Conservation (phyloP, 2,888 invertebrate species). For the Bursaphelenchus okinawaensis region DNA sequence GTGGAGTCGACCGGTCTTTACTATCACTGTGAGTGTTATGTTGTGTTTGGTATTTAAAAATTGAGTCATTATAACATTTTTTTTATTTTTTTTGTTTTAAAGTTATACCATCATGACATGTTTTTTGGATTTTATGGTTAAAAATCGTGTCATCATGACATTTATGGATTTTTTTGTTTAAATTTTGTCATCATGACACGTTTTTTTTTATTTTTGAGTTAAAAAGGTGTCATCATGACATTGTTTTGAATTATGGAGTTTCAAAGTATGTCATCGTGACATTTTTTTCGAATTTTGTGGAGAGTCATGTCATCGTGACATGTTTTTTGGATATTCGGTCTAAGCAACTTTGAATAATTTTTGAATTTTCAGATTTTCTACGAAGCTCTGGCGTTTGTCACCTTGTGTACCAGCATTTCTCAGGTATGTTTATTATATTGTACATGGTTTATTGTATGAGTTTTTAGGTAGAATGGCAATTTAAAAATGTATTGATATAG, state of each 20-base stretch:
- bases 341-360: neutral
- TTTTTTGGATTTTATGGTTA: no score
- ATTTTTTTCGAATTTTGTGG: no score
- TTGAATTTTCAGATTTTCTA: neutral
- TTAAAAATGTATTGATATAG: no score
- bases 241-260: no score
- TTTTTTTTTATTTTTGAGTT: neutral
- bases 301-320: neutral
- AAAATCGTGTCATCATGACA: no score
- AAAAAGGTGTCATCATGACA: no score
- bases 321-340: neutral
- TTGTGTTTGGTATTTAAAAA: neutral
- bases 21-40: constrained; percentile 17
- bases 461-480: no score
- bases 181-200: neutral
- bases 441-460: no score
- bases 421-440: neutral
- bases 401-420: neutral
- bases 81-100: neutral
- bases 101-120: no score
- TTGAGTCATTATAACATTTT: neutral
- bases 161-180: no score
- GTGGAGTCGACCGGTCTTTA: constrained; percentile 34
- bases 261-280: no score
- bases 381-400: neutral